Evolutionary conservation across 2,888 invertebrate species (phyloP).

Genomic region (Rotaria magnacalcarata): DNA sequence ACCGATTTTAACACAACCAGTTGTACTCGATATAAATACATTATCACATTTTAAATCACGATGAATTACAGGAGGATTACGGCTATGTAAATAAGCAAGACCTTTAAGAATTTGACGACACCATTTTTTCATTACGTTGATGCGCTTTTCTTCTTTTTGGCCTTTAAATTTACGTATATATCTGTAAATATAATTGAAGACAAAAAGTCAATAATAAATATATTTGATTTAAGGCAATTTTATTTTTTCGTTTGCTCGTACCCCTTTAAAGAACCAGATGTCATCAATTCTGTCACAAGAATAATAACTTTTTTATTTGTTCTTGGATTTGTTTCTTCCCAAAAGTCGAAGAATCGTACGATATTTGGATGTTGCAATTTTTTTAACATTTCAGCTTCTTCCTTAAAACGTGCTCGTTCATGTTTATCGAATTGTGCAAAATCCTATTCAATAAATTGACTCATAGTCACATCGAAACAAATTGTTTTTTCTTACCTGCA

Average conservation of each 20-base stretch:
- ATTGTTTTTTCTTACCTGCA: constrained; percentile 66
- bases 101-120: constrained; percentile 96
- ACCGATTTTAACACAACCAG: constrained; percentile 97
- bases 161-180: constrained; percentile 85
- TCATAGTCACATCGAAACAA: neutral
- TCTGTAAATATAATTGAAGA: constrained; percentile 61
- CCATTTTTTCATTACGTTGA: constrained; percentile 97
- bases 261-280: constrained; percentile 96
- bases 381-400: constrained; percentile 89
- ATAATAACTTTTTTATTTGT: constrained; percentile 78
- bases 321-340: constrained; percentile 83
- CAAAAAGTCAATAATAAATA: too few relatives aligned
- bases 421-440: constrained; percentile 61
- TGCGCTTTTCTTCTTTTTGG: constrained; percentile 52
- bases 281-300: constrained; percentile 96
- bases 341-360: constrained; percentile 78
- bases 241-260: constrained; percentile 59
- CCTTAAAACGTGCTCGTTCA: constrained; percentile 73
- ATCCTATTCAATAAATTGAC: neutral
- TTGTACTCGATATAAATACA: constrained; percentile 98
- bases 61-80: constrained; percentile 90
- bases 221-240: too few relatives aligned
- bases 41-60: constrained; percentile 98
- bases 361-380: constrained; percentile 77
- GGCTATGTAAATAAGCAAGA: constrained; percentile 87